These are phyloP conservation scores for Drosophila cognata DNA, from an alignment of 2,888 invertebrate genomes.

Conservation along the genomic window DNA sequence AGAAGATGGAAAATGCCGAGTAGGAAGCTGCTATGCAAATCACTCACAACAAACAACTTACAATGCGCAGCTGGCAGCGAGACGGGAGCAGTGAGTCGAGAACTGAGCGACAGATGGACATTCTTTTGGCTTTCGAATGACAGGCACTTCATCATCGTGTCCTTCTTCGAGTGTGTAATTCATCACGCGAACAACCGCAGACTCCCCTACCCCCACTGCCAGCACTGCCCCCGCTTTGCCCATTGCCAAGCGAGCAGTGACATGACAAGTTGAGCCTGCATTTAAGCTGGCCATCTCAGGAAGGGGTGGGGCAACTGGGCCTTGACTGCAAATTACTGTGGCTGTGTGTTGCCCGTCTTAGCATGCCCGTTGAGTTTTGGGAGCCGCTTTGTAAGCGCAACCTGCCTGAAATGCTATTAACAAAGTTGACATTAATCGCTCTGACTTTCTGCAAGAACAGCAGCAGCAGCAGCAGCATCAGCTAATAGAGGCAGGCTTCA, in stretches of 20 bases:
- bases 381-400: constrained; percentile 49
- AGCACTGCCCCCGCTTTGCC: not conserved
- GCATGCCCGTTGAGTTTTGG: constrained; percentile 46
- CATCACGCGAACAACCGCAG: constrained; percentile 81
- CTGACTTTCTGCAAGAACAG: constrained; percentile 53
- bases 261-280: constrained; percentile 80
- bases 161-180: constrained; percentile 81
- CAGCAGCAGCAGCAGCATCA: not conserved
- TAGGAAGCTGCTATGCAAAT: constrained; percentile 67
- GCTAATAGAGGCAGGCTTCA: not conserved
- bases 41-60: constrained; percentile 56
- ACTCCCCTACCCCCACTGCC: constrained; percentile 4
- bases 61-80: constrained; percentile 29
- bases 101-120: constrained; percentile 69
- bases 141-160: constrained; percentile 80
- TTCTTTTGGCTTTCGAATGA: constrained; percentile 79
- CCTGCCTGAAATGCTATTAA: constrained; percentile 77
- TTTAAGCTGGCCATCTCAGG: constrained; percentile 49
- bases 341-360: constrained; percentile 33
- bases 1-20: constrained; percentile 24
- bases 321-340: constrained; percentile 54
- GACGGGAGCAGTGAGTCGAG: constrained; percentile 2
- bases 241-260: constrained; percentile 31
- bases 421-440: constrained; percentile 79
- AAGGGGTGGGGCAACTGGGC: not conserved